Evolutionary conservation across 2,888 invertebrate genomes (phyloP), one percentile per base, ranked within the genome.

Genomic region (Andrena chrysosceles): DNA sequence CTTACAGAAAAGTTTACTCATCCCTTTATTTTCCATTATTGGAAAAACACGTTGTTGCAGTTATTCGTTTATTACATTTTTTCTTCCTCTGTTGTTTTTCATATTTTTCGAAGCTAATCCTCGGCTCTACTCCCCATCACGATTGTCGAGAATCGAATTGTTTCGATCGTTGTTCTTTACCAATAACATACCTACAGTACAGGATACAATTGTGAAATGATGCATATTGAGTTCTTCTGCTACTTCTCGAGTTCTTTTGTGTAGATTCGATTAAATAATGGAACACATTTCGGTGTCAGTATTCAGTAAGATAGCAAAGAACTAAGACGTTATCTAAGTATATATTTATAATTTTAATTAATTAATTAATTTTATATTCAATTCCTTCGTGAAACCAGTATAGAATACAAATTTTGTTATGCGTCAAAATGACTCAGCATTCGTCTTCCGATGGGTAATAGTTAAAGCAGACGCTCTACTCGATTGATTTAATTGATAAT

Each of bases 111-210:
- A 23, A 60, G 31, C 49, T 29, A 49, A 71, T 71, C 59, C 70
- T 31, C 62, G 16, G 23, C 31, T 49, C 23, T 62, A 62, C 62
- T 71, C 71, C 71, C n/a, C 20, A 49, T 62, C 62, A 71, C 71
- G 56, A 62, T 62, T 49, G 23, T 42, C 20, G 23, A 16, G 60
- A 62, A 71, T 49, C 23, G 31, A 29, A 33, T 33, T n/a, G 31
- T 60, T 60, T 70, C 48, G 56, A 60, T 70, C 5, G 20, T 31
- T 60, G 42, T 70, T 60, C 42, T 60, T 70, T 56, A n/a, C 59
- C 70, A 31, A 29, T 70, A 70, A 59, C 59, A 29, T 42, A n/a
- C 8, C 54, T 20, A 6, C 8, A 42, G 42, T 42, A 42, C 13
- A 31, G 5, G 31, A 1, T 10, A 35, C 35, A 35, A 10, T 35